Evolutionary conservation across 2,797 vertebrate genomes (phyloP).

Genomic region (Heterohyrax brucei): DNA sequence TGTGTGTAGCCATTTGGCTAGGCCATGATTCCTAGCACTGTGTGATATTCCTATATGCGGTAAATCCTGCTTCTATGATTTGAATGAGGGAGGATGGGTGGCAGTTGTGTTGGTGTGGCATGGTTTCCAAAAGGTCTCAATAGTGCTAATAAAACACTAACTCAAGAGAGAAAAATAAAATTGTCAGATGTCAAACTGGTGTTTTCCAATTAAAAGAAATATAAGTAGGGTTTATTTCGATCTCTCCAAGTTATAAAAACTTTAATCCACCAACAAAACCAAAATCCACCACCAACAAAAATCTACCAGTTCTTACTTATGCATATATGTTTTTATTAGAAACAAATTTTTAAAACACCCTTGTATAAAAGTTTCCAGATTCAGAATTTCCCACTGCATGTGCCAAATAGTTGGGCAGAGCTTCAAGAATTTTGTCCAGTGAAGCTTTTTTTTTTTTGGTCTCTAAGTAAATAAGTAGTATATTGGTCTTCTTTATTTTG

Average conservation of each 20-base stretch:
- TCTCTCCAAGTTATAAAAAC: background rate
- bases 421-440: slow-evolving; percentile 64
- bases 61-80: background rate
- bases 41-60: too few species aligned
- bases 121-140: background rate
- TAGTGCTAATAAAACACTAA: slow-evolving; percentile 47
- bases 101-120: too few species aligned
- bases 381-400: slow-evolving; percentile 71
- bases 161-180: background rate
- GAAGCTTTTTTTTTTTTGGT: background rate
- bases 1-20: too few species aligned
- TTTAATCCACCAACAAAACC: slow-evolving; percentile 46
- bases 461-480: slow-evolving; percentile 49
- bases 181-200: background rate
- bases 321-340: slow-evolving; percentile 59
- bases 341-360: slow-evolving; percentile 64
- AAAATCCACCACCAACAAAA: slow-evolving; percentile 25
- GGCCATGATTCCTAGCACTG: too few species aligned
- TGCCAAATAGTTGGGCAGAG: slow-evolving; percentile 60
- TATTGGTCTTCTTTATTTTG: slow-evolving; percentile 53
- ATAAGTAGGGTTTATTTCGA: background rate
- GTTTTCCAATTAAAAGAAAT: slow-evolving; percentile 41
- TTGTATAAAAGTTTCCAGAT: slow-evolving; percentile 56
- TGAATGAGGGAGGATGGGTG: too few species aligned
- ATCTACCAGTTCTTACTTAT: slow-evolving; percentile 21